Percentiles rank a stretch among this genome's conserved stretches.
Evolutionary conservation across 1,140 invertebrate genomes (phyloP).

Genomic region (Globodera rostochiensis): DNA sequence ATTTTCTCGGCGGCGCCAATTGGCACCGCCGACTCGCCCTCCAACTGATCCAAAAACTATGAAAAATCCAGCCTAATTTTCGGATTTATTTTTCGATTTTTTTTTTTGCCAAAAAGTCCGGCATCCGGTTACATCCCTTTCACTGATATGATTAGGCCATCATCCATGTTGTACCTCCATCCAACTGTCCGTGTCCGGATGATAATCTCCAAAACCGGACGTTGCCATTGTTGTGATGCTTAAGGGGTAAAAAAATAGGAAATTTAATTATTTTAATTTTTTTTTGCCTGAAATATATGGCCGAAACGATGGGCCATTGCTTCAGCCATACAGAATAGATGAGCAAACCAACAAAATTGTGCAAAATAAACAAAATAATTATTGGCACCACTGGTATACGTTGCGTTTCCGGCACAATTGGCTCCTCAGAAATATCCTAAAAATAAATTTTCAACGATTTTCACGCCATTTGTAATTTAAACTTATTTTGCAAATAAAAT

Average conservation of each 20-base stretch:
- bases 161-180: not conserved
- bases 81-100: too few species aligned
- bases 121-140: too few species aligned
- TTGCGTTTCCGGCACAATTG: not conserved
- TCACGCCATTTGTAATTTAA: not conserved
- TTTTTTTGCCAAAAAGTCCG: too few species aligned
- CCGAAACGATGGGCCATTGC: not conserved
- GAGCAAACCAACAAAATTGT: not conserved
- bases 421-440: not conserved
- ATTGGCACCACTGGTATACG: slow-evolving; percentile 10
- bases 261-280: not conserved
- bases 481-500: not conserved
- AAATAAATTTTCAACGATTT: not conserved
- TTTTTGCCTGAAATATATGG: slow-evolving; percentile 21
- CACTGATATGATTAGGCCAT: not conserved
- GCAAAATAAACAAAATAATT: slow-evolving; percentile 3
- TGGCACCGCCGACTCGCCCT: too few species aligned
- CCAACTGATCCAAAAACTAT: too few species aligned
- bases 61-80: too few species aligned
- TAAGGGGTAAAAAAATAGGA: not conserved
- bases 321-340: slow-evolving; percentile 21
- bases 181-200: slow-evolving; percentile 33
- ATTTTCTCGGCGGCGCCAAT: too few species aligned
- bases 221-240: slow-evolving; percentile 32
- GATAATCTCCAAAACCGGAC: slow-evolving; percentile 28